Evolutionary conservation across 2,797 vertebrate genomes (phyloP).

Genomic region (Pseudotriccus pelzelni): DNA sequence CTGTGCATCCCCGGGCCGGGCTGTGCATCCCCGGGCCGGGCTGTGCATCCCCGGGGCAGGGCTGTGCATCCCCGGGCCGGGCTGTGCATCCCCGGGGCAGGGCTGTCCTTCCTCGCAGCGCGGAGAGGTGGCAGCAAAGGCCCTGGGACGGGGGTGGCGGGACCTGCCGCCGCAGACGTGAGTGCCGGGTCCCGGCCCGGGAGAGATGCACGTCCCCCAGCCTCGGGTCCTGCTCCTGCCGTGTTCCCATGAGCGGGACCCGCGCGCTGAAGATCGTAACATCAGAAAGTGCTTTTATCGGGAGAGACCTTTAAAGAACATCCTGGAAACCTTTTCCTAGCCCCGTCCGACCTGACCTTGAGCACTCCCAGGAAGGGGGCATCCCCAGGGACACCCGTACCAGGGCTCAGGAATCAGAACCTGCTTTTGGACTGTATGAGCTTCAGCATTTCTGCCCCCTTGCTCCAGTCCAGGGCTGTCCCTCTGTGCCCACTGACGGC

Average conservation of each 20-base stretch:
- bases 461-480: background rate
- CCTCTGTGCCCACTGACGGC: background rate
- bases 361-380: background rate
- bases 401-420: background rate
- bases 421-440: background rate
- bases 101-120: slow-evolving; percentile 36
- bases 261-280: background rate
- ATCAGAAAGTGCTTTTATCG: background rate
- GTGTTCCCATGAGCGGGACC: background rate
- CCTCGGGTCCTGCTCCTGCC: background rate
- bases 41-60: background rate
- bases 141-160: background rate
- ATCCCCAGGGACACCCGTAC: background rate
- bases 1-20: too few relatives aligned
- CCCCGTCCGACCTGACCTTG: too few relatives aligned
- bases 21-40: background rate
- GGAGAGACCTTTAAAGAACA: background rate
- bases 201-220: too few relatives aligned
- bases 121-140: slow-evolving; percentile 70
- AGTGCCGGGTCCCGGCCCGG: background rate
- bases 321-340: background rate
- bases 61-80: too few relatives aligned
- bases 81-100: background rate
- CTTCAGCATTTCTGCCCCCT: background rate
- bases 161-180: background rate